Percentiles rank a stretch among this genome's conserved stretches.
Evolutionary conservation across 2,113 vertebrate genomes (phyloP).

Genomic region (Pleuronectes platessa): DNA sequence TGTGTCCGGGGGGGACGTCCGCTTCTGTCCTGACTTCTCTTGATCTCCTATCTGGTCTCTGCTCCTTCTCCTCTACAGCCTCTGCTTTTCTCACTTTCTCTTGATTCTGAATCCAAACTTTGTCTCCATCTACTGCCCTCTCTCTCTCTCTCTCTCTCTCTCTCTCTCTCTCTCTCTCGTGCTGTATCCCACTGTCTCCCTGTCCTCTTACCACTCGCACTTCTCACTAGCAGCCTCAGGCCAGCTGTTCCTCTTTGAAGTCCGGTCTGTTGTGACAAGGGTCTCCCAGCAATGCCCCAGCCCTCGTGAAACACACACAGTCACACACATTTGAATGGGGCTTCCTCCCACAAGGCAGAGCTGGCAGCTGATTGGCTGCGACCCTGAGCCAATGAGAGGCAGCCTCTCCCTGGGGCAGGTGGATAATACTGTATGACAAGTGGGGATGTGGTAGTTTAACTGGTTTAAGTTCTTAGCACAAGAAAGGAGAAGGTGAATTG

Average conservation of each 20-base stretch:
- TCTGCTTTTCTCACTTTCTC: constrained; percentile 40
- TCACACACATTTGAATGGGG: constrained; percentile 64
- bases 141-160: not conserved
- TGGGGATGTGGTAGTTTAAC: constrained; percentile 26
- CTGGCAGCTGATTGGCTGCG: constrained; percentile 51
- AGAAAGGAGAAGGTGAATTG: constrained; percentile 2
- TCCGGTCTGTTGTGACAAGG: constrained; percentile 66
- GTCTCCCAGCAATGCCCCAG: constrained; percentile 56
- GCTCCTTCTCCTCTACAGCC: not conserved
- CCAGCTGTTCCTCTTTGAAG: constrained; percentile 54
- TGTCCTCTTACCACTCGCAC: constrained; percentile 57
- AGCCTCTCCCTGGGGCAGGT: constrained; percentile 52
- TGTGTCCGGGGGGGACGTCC: constrained; percentile 9
- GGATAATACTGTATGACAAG: constrained; percentile 32
- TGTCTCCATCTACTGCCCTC: constrained; percentile 53
- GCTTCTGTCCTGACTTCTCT: constrained; percentile 10
- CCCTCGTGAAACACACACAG: constrained; percentile 50
- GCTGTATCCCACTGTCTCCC: constrained; percentile 13
- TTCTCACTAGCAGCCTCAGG: constrained; percentile 40
- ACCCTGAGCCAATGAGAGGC: constrained; percentile 64
- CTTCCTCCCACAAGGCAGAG: constrained; percentile 45
- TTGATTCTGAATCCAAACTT: constrained; percentile 30
- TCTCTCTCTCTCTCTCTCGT: constrained; percentile 4
- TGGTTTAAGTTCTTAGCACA: not conserved
- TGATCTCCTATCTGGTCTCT: not conserved